These are phyloP conservation scores for Eidolon dupreanum DNA, from an alignment of 2,797 vertebrate genomes.

Conservation along the genomic window DNA sequence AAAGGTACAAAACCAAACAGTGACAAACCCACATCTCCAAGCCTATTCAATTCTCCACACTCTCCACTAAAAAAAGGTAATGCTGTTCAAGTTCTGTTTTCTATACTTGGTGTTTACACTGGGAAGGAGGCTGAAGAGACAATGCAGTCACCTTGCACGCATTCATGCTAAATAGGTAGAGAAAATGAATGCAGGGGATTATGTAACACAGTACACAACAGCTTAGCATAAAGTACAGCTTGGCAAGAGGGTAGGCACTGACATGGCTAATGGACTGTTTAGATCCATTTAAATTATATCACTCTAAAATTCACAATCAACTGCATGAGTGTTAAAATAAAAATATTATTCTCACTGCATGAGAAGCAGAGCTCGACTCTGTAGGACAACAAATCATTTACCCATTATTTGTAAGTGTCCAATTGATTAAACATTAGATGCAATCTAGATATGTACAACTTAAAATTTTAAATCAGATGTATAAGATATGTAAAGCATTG, in stretches of 20 bases:
- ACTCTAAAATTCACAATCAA: conserved; percentile 62
- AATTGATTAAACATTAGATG: conserved; percentile 71
- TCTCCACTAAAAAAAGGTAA: not conserved
- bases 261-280: conserved; percentile 36
- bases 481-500: conserved; percentile 35
- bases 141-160: conserved; percentile 61
- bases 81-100: conserved; percentile 13
- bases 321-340: conserved; percentile 57
- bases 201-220: conserved; percentile 49
- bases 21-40: conserved; percentile 35
- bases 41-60: conserved; percentile 24
- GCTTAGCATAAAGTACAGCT: conserved; percentile 38
- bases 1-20: conserved; percentile 20
- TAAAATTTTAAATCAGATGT: conserved; percentile 56
- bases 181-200: conserved; percentile 63
- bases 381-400: conserved; percentile 64
- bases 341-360: conserved; percentile 44
- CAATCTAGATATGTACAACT: conserved; percentile 50
- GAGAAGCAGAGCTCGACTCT: conserved; percentile 58
- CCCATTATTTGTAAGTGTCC: conserved; percentile 60
- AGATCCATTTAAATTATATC: conserved; percentile 52
- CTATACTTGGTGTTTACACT: not conserved
- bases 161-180: conserved; percentile 54
- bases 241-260: conserved; percentile 35
- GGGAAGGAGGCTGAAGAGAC: conserved; percentile 47